Evolutionary conservation across 2,113 vertebrate genomes (phyloP), one percentile per base, ranked within the genome.

Genomic region (Pluvianellus socialis): DNA sequence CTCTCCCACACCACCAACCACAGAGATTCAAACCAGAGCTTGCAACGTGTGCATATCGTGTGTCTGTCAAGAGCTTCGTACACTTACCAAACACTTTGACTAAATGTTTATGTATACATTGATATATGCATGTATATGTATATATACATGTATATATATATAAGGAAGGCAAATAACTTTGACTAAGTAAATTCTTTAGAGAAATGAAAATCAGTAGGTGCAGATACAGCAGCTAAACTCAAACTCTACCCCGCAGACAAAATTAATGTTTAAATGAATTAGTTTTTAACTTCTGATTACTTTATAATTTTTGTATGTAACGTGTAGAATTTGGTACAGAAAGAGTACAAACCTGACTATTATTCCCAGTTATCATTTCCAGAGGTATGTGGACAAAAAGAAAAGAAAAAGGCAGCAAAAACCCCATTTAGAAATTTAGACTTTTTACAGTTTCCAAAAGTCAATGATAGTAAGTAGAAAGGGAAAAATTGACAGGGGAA

Each of bases 41-140:
- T 30, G 7, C 17, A 47, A 59, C 14, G 52, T 18, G 14, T 28
- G 20, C 15, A 8, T 20, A 58, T 23, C 19, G 20, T 0, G 0
- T 38, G 32, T 44, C 55, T 73, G 14, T 73, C 53, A 40, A 74
- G 49, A 3, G 2, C 44, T 72, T 86, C 13, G 52, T 47, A 42
- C 3, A 6, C 10, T 32, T 38, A 62, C 26, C 53, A 35, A 84
- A 26, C 7, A 18, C 33, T 55, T 58, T 33, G 12, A 44, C 16
- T 61, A 59, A 62, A 30, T 22, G 11, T 62, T 82, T 73, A 14
- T 33, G 44, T 24, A 52, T 53, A 42, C 9, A 33, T 14, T 45
- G 26, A 23, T 52, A 52, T 40, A 63, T 13, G 14, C 11, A 50
- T 38, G 10, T 30, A 49, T 26, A 6, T 18, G 8, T 47, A 15